A percentile compares a stretch with the other conserved stretches of the same genome.
Conservation (phyloP, 1,140 invertebrate genomes). For the Bombus haemorrhoidalis region DNA sequence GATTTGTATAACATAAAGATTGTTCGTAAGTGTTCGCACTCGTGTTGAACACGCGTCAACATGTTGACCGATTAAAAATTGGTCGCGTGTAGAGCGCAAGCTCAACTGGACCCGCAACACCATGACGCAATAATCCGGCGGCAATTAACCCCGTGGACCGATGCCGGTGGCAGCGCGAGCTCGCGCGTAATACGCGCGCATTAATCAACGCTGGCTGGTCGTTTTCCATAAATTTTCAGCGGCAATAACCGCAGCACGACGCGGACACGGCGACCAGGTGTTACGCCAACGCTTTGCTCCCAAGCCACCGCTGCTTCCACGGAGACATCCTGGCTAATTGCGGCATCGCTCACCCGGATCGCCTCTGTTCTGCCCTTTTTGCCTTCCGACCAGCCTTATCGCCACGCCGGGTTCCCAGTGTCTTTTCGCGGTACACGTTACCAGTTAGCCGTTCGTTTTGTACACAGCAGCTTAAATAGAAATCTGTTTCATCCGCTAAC, state of each 20-base stretch:
- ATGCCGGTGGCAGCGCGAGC: slow-evolving; percentile 8
- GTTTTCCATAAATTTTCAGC: slow-evolving; percentile 47
- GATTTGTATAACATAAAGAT: no score
- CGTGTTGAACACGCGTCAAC: neutral
- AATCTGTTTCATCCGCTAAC: no score
- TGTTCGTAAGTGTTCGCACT: no score
- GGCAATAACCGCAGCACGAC: slow-evolving; percentile 27
- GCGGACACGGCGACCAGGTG: slow-evolving; percentile 26
- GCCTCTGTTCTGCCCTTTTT: slow-evolving; percentile 50
- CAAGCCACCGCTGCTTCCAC: neutral
- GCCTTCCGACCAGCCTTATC: slow-evolving; percentile 18
- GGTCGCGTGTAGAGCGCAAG: neutral
- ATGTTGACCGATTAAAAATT: neutral
- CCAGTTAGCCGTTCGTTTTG: no score
- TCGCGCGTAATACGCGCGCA: slow-evolving; percentile 37
- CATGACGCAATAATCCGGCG: slow-evolving; percentile 10
- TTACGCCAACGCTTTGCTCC: slow-evolving; percentile 37
- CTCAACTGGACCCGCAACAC: neutral
- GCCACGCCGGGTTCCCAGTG: neutral
- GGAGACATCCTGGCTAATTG: slow-evolving; percentile 69
- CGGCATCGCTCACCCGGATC: slow-evolving; percentile 63
- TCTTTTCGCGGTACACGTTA: neutral
- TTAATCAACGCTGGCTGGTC: slow-evolving; percentile 21
- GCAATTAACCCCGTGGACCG: slow-evolving; percentile 20
- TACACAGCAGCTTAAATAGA: no score